These are phyloP conservation scores for Syndactyla subalaris DNA, from an alignment of 2,797 vertebrate genomes.

Conservation along the genomic window DNA sequence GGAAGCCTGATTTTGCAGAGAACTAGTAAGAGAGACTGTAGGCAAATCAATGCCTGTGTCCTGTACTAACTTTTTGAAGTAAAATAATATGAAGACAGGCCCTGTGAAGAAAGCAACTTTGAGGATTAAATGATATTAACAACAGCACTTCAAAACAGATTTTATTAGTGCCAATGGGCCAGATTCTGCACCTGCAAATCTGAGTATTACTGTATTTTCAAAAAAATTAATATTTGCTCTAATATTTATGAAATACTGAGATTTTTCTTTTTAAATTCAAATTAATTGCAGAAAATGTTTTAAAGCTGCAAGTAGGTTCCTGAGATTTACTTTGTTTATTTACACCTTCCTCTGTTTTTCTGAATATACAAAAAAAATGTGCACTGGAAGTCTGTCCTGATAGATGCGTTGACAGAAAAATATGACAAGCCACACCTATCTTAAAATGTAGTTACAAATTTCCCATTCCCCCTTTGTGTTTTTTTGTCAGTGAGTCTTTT, in stretches of 20 bases:
- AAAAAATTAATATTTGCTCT: neutral
- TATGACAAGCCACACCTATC: neutral
- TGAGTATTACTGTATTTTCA: neutral
- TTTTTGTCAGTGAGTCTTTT: neutral
- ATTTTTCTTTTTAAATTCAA: neutral
- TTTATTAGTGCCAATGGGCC: neutral
- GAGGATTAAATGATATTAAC: neutral
- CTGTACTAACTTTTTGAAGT: neutral
- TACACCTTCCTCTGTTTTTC: neutral
- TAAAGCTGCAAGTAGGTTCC: neutral
- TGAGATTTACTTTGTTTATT: neutral
- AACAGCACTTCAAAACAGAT: neutral
- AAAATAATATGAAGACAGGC: neutral
- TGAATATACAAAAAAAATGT: neutral
- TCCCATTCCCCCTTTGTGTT: neutral
- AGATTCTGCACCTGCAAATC: neutral
- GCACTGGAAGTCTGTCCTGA: neutral
- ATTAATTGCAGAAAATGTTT: neutral
- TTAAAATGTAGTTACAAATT: neutral
- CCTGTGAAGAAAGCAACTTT: neutral
- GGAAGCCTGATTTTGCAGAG: neutral
- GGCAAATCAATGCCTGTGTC: neutral
- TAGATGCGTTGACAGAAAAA: neutral
- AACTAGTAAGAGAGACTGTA: neutral
- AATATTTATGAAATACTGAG: neutral